Conservation (phyloP, 1,140 invertebrate species). For the Drosophila kohkoa region DNA sequence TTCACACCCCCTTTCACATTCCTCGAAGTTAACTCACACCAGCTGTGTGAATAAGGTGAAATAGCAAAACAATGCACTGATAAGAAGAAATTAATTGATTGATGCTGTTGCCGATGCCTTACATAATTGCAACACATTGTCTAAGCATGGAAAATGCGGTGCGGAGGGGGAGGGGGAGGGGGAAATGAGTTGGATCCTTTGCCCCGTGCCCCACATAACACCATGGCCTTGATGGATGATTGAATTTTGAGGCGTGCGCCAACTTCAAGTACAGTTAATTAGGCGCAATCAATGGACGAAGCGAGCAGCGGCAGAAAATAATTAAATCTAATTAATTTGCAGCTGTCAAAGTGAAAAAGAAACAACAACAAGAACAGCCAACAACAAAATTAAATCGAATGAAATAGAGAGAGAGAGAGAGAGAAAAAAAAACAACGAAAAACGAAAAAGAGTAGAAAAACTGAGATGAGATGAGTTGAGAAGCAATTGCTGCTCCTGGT, state of each 20-base stretch:
- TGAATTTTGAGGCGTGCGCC: slow-evolving; percentile 74
- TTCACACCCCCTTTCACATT: too few species aligned
- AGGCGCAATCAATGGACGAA: slow-evolving; percentile 70
- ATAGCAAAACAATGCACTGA: slow-evolving; percentile 46
- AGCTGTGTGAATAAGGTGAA: neutral
- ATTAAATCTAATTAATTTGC: slow-evolving; percentile 83
- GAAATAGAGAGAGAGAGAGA: slow-evolving; percentile 16
- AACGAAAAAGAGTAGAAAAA: slow-evolving; percentile 11
- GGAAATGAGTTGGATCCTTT: neutral
- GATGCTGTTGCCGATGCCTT: slow-evolving; percentile 45
- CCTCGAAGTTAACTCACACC: neutral
- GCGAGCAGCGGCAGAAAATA: slow-evolving; percentile 59
- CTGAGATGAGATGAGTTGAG: slow-evolving; percentile 1
- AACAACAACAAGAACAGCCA: slow-evolving; percentile 18
- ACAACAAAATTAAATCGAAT: slow-evolving; percentile 8
- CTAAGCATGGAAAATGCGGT: neutral
- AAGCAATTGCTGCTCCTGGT: neutral
- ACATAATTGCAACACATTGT: slow-evolving; percentile 76
- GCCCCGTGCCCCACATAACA: neutral
- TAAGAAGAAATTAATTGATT: slow-evolving; percentile 79
- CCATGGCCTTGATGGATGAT: slow-evolving; percentile 75
- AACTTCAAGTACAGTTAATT: slow-evolving; percentile 82
- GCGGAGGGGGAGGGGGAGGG: neutral
- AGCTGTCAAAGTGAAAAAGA: slow-evolving; percentile 65
- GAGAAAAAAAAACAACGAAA: slow-evolving; percentile 13